These are phyloP conservation scores for Microtus montanus DNA, from an alignment of 2,113 vertebrate genomes.

Conservation along the genomic window DNA sequence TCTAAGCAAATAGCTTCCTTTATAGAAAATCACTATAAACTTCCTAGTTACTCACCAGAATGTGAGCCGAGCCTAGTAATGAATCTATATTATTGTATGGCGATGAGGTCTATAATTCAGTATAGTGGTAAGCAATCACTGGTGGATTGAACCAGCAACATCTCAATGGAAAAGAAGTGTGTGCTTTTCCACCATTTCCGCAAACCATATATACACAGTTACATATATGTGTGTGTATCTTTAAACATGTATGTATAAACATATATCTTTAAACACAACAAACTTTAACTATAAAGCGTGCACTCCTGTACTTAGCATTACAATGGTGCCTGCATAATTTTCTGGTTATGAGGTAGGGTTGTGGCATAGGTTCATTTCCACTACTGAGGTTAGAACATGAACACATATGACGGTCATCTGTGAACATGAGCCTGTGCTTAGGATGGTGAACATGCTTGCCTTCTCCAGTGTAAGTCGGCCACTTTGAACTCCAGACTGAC, in stretches of 20 bases:
- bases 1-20: not conserved
- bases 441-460: not conserved
- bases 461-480: not conserved
- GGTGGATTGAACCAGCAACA: not conserved
- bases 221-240: too few relatives aligned
- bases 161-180: not conserved
- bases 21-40: not conserved
- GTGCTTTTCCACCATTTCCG: not conserved
- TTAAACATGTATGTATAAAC: too few relatives aligned
- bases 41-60: not conserved
- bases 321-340: not conserved
- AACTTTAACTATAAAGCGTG: not conserved
- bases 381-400: not conserved
- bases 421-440: not conserved
- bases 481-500: not conserved
- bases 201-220: not conserved
- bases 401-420: not conserved
- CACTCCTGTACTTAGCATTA: not conserved
- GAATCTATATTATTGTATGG: not conserved
- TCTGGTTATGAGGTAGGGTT: not conserved
- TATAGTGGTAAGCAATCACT: not conserved
- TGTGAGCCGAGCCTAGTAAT: not conserved
- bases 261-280: not conserved
- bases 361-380: not conserved
- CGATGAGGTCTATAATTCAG: not conserved